Percentiles rank a stretch among this genome's conserved stretches.
Conservation (phyloP, 2,797 vertebrate genomes). For the Octomys mimax region DNA sequence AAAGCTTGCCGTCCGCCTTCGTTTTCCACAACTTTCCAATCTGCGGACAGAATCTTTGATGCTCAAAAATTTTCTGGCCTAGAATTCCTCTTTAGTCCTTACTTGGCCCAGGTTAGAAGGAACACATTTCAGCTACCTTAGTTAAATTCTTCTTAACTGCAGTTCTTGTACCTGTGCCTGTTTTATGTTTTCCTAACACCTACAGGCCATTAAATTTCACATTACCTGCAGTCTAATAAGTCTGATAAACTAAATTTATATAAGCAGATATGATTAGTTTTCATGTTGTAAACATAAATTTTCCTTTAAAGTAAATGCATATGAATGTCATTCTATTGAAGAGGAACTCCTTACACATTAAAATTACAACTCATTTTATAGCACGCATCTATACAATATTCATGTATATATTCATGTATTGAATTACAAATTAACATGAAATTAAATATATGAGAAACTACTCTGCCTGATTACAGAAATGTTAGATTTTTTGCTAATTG, state of each 20-base stretch:
- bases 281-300: constrained; percentile 21
- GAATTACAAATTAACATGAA: constrained; percentile 59
- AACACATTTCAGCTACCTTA: background rate
- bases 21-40: background rate
- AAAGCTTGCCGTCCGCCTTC: background rate
- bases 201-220: background rate
- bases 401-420: background rate
- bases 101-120: background rate
- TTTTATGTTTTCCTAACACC: background rate
- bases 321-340: constrained; percentile 42
- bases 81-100: background rate
- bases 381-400: background rate
- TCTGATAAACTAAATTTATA: constrained; percentile 20
- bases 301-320: constrained; percentile 10
- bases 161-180: background rate
- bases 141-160: constrained; percentile 31
- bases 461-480: constrained; percentile 51
- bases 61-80: background rate
- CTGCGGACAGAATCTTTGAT: constrained; percentile 10
- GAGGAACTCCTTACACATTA: background rate
- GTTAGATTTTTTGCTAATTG: constrained; percentile 65
- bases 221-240: background rate
- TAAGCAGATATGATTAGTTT: constrained; percentile 33
- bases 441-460: constrained; percentile 34
- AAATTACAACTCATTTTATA: constrained; percentile 40